These are phyloP conservation scores for Diarsia rubi DNA, from an alignment of 2,888 invertebrate genomes.

Conservation along the genomic window DNA sequence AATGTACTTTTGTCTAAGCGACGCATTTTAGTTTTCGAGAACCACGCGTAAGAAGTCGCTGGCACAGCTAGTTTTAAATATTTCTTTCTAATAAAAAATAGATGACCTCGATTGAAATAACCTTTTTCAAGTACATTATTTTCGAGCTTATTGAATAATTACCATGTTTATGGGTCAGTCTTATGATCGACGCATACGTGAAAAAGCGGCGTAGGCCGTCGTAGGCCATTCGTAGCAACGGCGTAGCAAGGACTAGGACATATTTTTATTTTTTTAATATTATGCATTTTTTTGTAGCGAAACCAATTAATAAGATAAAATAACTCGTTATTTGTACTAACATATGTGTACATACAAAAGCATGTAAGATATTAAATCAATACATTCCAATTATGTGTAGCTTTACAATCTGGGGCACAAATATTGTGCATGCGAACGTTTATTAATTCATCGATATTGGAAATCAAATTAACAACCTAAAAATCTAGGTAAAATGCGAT, in stretches of 20 bases:
- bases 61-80: too few species aligned
- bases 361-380: slow-evolving; percentile 15
- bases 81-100: too few species aligned
- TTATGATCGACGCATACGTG: slow-evolving; percentile 36
- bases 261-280: slow-evolving; percentile 3
- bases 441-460: not conserved
- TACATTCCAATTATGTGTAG: slow-evolving; percentile 1
- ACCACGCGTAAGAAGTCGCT: too few species aligned
- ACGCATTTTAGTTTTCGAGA: too few species aligned
- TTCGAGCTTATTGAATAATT: too few species aligned
- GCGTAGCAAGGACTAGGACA: slow-evolving; percentile 45
- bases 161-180: not conserved
- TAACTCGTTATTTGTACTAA: not conserved
- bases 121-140: too few species aligned
- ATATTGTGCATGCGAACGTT: not conserved
- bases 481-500: not conserved
- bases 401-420: not conserved
- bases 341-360: not conserved
- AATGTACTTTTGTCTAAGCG: too few species aligned
- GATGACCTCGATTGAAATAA: too few species aligned
- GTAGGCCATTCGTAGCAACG: slow-evolving; percentile 44
- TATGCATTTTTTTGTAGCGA: not conserved
- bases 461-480: not conserved
- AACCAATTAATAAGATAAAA: slow-evolving; percentile 11
- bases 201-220: slow-evolving; percentile 35